phyloP scores from a whole-genome alignment of 2,797 vertebrate species.

The Eulemur albifrons region DNA sequence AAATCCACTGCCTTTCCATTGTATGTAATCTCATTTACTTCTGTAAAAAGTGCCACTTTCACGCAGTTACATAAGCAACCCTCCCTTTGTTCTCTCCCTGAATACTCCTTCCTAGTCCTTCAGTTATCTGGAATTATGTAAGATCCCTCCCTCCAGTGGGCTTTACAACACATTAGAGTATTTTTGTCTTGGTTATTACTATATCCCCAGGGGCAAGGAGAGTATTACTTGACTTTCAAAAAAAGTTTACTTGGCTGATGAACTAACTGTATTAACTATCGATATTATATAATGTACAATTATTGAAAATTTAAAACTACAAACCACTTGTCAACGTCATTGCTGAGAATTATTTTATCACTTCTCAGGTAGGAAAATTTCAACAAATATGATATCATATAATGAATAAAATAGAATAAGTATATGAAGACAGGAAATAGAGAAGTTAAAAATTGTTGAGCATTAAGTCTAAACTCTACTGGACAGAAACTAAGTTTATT shows the following conservation, averaged over 20 bases:
- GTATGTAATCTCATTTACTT: not conserved
- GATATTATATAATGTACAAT: not conserved
- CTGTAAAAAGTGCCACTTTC: not conserved
- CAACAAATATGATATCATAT: not conserved
- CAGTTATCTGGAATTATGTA: not conserved
- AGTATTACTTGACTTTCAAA: not conserved
- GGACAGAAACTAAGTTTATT: not conserved
- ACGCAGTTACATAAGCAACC: not conserved
- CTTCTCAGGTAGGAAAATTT: not conserved
- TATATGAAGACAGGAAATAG: not conserved
- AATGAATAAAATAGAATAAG: not conserved
- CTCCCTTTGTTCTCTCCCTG: not conserved
- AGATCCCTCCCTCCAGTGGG: not conserved
- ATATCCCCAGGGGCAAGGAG: not conserved
- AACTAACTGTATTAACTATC: not conserved
- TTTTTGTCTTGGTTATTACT: not conserved
- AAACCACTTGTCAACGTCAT: not conserved
- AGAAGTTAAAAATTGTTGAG: not conserved
- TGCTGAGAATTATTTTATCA: not conserved
- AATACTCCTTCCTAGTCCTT: not conserved
- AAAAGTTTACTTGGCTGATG: not conserved
- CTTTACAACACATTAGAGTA: not conserved
- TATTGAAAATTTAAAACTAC: not conserved
- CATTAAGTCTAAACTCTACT: not conserved
- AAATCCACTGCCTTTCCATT: not conserved